Evolutionary conservation across 2,113 vertebrate species (phyloP), one percentile per base, ranked within the genome.

Genomic region (Ciconia maguari): DNA sequence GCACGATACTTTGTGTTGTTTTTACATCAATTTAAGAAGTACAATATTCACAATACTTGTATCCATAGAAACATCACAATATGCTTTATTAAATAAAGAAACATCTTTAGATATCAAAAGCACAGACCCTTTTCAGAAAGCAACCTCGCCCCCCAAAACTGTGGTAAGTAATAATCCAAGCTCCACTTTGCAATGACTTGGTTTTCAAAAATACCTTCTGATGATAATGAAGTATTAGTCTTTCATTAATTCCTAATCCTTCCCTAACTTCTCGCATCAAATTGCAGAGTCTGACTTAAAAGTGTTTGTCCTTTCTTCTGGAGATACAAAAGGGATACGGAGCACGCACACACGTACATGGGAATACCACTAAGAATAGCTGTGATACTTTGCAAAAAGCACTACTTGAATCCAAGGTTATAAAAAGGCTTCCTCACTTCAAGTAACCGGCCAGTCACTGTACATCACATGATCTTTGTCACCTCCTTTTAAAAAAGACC

Each of bases 331-430:
- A 82, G 91, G 91, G 82, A 83, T 76, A 92, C 5, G 2, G 85
- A 93, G 76, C 41, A 87, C 0, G 1, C 91, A 93, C 76, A 46
- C 76, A 85, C 10, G 7, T 54, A 90, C 41, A 65, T 4, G 25
- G 82, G 62, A 97, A 95, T 89, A 78, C 66, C 74, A 84, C 87
- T 66, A 97, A 95, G 93, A 97, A 96, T 90, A 96, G 84, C 87
- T 80, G 88, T 83, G 94, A 77, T 96, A 92, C 95, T 96, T 96
- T 85, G 88, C 90, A 91, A 95, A 88, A 95, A 80, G 85, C 93
- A 60, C 55, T 91, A 87, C 87, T 84, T 83, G 91, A 89, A 89
- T 94, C 87, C 83, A 95, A 96, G 89, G 81, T 93, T 96, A 85
- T 91, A 94, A 76, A 86, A 87, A 91, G 82, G 80, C 74, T 92